phyloP scores from a whole-genome alignment of 2,797 vertebrate genomes.

The Hybognathus amarus region DNA sequence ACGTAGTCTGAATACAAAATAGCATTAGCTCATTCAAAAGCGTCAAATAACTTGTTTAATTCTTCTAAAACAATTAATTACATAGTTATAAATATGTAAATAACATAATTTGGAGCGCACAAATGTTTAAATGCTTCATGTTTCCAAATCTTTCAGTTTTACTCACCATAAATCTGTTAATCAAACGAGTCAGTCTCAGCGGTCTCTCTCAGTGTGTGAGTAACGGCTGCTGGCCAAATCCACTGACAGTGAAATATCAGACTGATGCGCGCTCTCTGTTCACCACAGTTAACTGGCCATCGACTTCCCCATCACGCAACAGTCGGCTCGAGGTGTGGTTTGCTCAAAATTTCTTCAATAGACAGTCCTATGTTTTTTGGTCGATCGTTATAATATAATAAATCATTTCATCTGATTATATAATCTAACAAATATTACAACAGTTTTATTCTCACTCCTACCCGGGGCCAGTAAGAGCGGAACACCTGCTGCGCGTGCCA shows the following conservation, averaged over 20 bases:
- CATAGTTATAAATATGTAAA: no score
- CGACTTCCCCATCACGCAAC: not conserved
- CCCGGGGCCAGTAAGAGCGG: not conserved
- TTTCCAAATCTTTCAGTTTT: not conserved
- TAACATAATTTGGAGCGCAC: not conserved
- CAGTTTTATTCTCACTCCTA: not conserved
- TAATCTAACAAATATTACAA: not conserved
- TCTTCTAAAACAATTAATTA: not conserved
- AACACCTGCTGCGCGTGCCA: not conserved
- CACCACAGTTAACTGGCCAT: not conserved
- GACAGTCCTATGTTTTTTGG: not conserved
- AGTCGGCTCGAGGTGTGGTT: not conserved
- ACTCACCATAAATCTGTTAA: slow-evolving; percentile 4
- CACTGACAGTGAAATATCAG: not conserved
- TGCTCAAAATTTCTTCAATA: not conserved
- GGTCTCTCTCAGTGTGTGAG: not conserved
- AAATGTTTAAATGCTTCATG: not conserved
- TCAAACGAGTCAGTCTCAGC: not conserved
- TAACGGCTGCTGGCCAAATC: not conserved
- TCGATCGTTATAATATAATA: not conserved
- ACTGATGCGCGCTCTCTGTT: not conserved
- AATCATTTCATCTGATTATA: not conserved
- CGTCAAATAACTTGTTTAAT: no score
- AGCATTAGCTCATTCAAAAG: not conserved
- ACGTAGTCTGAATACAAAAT: not conserved